Base-by-base conservation (phyloP, 2,797 vertebrate species). In the Parotocinclus haroldoi region DNA sequence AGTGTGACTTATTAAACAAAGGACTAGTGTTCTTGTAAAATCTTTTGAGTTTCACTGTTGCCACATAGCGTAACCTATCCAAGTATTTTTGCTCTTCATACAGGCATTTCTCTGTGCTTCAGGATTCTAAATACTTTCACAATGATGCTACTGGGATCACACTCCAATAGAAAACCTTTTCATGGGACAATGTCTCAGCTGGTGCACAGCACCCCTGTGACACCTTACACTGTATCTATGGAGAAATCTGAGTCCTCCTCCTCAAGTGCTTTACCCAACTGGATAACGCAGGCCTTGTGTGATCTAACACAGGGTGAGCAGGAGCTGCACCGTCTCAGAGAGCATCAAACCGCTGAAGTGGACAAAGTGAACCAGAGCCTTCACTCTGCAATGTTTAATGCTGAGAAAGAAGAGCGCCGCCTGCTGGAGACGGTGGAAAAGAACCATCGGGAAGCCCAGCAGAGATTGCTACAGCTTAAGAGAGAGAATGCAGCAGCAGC, bases 251-350 rank as follows among this genome's bases (percentile, higher is more conserved):
- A 84, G 54, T 83, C 81, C 37, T 61, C 78, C 12, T 66, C 81
- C 10, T 10, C 63, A 14, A 66, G 61, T 37, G 74, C 81, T 7
- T 76, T 77, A 0, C 81, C 87, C 63, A 71, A 75, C 55, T 90
- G 88, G 89, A 83, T 86, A 63, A 69, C 75, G 9, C 85, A 86
- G 64, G 87, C 85, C n/a, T 76, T 90, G n/a, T 79, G 79, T 58
- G 85, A 80, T 46, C 73, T 92, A 55, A 84, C 88, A 63, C 76
- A 78, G 61, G 86, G 82, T 9, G 83, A 86, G 52, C 76, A 53
- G 53, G 84, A 89, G 67, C 81, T 92, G 48, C 78, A 80, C 55
- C 76, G 53, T 14, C 83, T 91, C 71, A 70, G 75, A 59, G 81
- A 86, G 40, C 80, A 78, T 19, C 88, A 89, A 72, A 81, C 83